A percentile compares a stretch with the other conserved stretches of the same genome.
These are phyloP conservation scores for Isurus oxyrinchus DNA, from an alignment of 2,113 vertebrate species.

Conservation along the genomic window DNA sequence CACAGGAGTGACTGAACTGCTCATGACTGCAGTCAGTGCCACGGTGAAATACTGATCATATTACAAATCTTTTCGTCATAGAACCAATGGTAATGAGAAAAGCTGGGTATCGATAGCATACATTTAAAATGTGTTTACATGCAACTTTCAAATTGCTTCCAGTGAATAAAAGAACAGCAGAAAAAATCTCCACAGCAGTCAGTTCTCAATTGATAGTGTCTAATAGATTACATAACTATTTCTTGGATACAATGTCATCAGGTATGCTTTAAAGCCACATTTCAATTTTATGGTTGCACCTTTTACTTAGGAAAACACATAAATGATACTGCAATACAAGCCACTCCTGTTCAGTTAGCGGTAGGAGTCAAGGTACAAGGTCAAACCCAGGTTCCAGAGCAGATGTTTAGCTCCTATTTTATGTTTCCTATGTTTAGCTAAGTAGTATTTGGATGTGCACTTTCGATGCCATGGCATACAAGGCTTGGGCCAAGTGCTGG, in stretches of 20 bases:
- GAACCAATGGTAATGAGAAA: neutral
- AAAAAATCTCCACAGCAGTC: neutral
- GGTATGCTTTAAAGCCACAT: neutral
- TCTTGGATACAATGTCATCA: neutral
- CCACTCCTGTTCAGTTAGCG: neutral
- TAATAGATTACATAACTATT: neutral
- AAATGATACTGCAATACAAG: neutral
- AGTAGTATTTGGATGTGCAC: no score
- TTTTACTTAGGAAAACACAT: neutral
- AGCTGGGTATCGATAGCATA: neutral
- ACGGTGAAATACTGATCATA: neutral
- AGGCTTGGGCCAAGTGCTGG: no score
- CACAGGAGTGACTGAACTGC: neutral
- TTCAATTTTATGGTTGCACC: neutral
- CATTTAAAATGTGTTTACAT: neutral
- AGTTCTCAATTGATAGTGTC: neutral
- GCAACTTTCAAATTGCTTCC: neutral
- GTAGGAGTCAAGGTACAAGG: neutral
- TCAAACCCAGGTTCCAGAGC: neutral
- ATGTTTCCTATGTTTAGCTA: no score
- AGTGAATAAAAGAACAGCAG: neutral
- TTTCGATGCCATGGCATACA: no score
- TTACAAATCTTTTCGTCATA: neutral
- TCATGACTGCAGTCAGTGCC: neutral
- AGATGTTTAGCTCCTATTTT: no score